phyloP scores from a whole-genome alignment of 2,113 vertebrate species.

The Tyto alba region DNA sequence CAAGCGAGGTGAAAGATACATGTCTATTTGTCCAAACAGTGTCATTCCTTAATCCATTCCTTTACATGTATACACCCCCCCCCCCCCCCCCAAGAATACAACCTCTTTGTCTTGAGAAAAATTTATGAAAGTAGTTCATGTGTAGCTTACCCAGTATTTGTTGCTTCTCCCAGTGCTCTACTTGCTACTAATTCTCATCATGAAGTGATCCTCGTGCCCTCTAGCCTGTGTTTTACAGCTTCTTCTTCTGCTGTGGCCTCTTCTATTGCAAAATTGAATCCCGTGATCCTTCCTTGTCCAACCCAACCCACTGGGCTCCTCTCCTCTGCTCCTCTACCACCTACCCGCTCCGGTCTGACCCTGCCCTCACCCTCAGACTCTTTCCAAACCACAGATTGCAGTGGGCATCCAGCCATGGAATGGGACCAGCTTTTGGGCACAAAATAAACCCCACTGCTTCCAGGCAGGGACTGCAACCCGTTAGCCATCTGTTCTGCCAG shows the following conservation, averaged over 20 bases:
- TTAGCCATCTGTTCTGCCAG: slow-evolving; percentile 55
- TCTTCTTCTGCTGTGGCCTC: not conserved
- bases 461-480: slow-evolving; percentile 1
- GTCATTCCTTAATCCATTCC: not conserved
- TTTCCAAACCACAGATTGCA: not conserved
- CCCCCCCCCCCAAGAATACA: not conserved
- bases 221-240: not conserved
- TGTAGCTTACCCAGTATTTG: not conserved
- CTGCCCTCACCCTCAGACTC: not conserved
- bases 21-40: not conserved
- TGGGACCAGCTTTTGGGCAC: slow-evolving; percentile 26
- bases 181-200: not conserved
- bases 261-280: not conserved
- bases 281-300: not conserved
- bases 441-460: slow-evolving; percentile 18
- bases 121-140: not conserved
- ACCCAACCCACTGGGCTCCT: not conserved
- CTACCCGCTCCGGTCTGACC: not conserved
- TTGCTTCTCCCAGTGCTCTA: not conserved
- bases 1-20: not conserved
- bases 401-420: slow-evolving; percentile 46
- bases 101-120: not conserved
- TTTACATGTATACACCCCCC: not conserved
- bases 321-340: not conserved
- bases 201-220: accelerated